Evolutionary conservation across 2,797 vertebrate genomes (phyloP), one percentile per base, ranked within the genome.

Genomic region (Enteromius thamalakanensis): DNA sequence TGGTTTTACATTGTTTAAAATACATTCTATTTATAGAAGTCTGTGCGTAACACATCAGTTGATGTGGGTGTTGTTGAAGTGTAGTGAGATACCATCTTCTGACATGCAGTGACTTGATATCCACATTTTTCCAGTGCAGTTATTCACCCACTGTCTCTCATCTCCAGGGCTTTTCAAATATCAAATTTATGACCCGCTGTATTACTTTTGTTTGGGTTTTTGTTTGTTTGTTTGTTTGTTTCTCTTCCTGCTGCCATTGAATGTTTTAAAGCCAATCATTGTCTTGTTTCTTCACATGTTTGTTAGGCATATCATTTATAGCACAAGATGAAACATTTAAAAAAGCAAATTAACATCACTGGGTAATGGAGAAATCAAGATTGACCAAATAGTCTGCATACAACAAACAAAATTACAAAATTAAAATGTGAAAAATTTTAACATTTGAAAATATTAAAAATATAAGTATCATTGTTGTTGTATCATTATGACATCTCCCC

Each of bases 101-200:
- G 88, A 92, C 94, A 93, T 90, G 94, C 91, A 84, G 80, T 69
- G 91, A 85, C 94, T 91, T 93, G 93, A 94, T 86, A 87, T 84
- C 82, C 86, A 89, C 92, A 95, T 95, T 95, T 92, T 93, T 94
- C 84, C 75, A 90, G 55, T 64, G 64, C 91, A 81, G 86, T 74
- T 77, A 12, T 17, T 26, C 45, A 60, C n/a, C 37, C 21, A 29
- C 42, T 60, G n/a, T 37, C 47, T 17, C 64, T 64, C 11, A 15
- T 49, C n/a, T 70, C 34, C 49, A 45, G 49, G 51, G 14, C 8
- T 34, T 42, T 68, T 58, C 8, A 15, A 8, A 76, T 58, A 37
- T 69, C 37, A 76, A 76, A 34, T 49, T 69, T 37, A 47, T 75
- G n/a, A 51, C 78, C 29, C 1, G 14, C 40, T 55, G 14, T 37